A percentile compares a stretch with the other conserved stretches of the same genome.
phyloP scores from a whole-genome alignment of 2,888 invertebrate genomes.

The Tolmerus cingulatus region DNA sequence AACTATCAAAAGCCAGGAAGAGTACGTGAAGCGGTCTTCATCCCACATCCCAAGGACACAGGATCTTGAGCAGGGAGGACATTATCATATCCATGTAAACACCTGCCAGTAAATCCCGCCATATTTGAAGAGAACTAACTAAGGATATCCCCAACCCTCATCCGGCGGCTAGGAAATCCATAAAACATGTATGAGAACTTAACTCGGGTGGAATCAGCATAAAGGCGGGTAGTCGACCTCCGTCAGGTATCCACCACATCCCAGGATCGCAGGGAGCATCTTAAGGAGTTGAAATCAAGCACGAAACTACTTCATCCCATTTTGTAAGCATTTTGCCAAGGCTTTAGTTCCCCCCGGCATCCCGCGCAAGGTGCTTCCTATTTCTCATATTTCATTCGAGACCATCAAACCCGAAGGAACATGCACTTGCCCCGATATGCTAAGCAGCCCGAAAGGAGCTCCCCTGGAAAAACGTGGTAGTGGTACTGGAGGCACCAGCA shows the following conservation, averaged over 20 bases:
- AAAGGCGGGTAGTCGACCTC: constrained; percentile 10
- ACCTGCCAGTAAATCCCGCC: constrained; percentile 9
- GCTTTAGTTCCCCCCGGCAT: not conserved
- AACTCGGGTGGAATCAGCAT: constrained; percentile 11
- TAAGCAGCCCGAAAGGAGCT: not conserved
- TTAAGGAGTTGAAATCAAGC: constrained; percentile 4
- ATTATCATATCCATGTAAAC: constrained; percentile 5
- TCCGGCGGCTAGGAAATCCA: not conserved
- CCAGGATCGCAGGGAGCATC: not conserved
- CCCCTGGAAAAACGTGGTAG: not conserved
- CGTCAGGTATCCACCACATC: not conserved
- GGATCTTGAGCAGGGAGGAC: not conserved
- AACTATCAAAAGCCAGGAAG: not conserved
- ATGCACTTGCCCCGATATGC: constrained; percentile 13
- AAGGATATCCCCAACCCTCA: not conserved
- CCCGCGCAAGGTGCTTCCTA: not conserved
- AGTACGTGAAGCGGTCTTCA: not conserved
- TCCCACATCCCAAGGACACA: not conserved
- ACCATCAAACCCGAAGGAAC: not conserved
- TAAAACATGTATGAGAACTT: constrained; percentile 21
- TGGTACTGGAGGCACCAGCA: not conserved
- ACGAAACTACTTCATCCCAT: constrained; percentile 16
- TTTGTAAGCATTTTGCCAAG: constrained; percentile 19
- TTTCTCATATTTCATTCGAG: not conserved
- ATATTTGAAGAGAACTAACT: not conserved